Evolutionary conservation across 2,888 invertebrate genomes (phyloP).

Genomic region (Ichneumon xanthorius): DNA sequence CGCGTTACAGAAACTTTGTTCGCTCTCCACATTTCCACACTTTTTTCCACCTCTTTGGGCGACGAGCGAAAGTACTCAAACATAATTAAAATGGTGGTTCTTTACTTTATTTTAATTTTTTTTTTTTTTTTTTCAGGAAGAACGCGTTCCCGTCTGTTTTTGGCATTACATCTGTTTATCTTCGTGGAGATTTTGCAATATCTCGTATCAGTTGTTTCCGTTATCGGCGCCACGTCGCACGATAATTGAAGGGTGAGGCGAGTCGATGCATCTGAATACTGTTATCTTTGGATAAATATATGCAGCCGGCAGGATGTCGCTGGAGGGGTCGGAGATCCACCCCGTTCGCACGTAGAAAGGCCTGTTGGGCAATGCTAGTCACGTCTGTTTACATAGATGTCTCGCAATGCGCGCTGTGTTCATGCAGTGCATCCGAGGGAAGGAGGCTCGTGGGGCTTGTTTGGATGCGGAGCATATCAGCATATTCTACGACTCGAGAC

Average conservation of each 20-base stretch:
- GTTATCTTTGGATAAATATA: slow-evolving; percentile 25
- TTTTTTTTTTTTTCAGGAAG: not conserved
- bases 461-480: slow-evolving; percentile 5
- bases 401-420: slow-evolving; percentile 52
- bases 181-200: not conserved
- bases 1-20: slow-evolving; percentile 19
- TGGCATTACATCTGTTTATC: not conserved
- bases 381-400: too few relatives aligned
- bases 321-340: not conserved
- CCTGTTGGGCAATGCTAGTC: slow-evolving; percentile 2
- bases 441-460: not conserved
- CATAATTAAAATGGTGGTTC: not conserved
- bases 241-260: not conserved
- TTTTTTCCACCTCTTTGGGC: slow-evolving; percentile 18
- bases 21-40: slow-evolving; percentile 14
- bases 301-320: not conserved
- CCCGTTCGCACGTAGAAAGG: slow-evolving; percentile 24
- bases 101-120: not conserved
- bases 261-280: slow-evolving; percentile 17
- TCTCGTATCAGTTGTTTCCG: not conserved
- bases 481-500: slow-evolving; percentile 11
- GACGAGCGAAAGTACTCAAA: slow-evolving; percentile 5
- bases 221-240: not conserved
- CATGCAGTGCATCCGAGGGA: slow-evolving; percentile 31
- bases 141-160: not conserved